Conservation (phyloP, 2,888 invertebrate species). For the Cheilosia vulpina region DNA sequence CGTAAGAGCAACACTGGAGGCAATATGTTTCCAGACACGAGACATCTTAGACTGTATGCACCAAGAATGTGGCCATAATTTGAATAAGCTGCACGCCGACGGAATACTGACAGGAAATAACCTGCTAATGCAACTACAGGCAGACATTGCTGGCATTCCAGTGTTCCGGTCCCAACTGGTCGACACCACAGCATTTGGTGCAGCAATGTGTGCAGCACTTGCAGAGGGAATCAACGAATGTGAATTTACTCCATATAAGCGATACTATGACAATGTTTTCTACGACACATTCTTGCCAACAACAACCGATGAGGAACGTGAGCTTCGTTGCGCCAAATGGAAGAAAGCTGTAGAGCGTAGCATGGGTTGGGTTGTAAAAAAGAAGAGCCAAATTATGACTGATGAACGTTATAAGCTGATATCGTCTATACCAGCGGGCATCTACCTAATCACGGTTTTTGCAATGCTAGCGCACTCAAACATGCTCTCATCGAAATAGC, state of each 20-base stretch:
- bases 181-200: conserved; percentile 97
- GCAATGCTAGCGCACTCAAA: conserved; percentile 84
- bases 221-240: conserved; percentile 90
- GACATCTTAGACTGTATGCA: conserved; percentile 98
- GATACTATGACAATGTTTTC: conserved; percentile 83
- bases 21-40: conserved; percentile 97
- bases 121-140: conserved; percentile 97
- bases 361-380: conserved; percentile 93
- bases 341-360: conserved; percentile 97
- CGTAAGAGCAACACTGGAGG: conserved; percentile 96
- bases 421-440: conserved; percentile 90
- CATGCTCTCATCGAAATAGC: conserved; percentile 36
- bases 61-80: conserved; percentile 94
- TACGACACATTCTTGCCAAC: conserved; percentile 92
- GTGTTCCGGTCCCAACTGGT: conserved; percentile 93
- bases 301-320: conserved; percentile 91
- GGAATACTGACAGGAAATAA: conserved; percentile 96
- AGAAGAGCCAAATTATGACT: conserved; percentile 91
- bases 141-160: conserved; percentile 95
- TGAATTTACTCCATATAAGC: conserved; percentile 86
- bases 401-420: conserved; percentile 91
- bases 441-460: conserved; percentile 90
- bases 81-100: conserved; percentile 94
- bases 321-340: conserved; percentile 94
- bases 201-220: conserved; percentile 94